Conservation (phyloP, 2,113 vertebrate species). For the Onychostoma macrolepis region DNA sequence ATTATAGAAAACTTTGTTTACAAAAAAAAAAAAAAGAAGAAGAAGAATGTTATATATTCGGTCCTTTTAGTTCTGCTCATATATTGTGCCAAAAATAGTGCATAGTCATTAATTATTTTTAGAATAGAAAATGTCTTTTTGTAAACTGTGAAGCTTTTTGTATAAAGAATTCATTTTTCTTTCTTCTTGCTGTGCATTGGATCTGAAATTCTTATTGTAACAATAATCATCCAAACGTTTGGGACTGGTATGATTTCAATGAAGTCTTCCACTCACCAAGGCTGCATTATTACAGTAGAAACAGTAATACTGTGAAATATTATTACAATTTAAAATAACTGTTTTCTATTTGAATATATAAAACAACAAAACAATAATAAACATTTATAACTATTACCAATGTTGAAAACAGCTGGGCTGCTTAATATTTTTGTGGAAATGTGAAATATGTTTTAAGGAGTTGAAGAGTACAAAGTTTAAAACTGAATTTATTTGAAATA, state of each 20-base stretch:
- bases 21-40: background rate
- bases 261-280: background rate
- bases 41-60: no score
- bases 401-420: background rate
- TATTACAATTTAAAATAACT: no score
- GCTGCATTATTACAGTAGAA: no score
- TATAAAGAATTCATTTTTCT: background rate
- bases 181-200: background rate
- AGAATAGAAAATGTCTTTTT: background rate
- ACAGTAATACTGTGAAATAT: no score
- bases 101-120: background rate
- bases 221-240: background rate
- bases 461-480: background rate
- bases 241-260: background rate
- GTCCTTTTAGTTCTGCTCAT: background rate
- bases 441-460: no score
- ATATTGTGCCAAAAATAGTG: background rate
- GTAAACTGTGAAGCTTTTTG: no score
- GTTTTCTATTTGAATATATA: no score
- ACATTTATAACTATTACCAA: background rate
- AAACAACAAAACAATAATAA: no score
- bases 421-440: background rate
- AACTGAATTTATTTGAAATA: background rate
- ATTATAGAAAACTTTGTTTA: background rate
- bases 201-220: background rate